Conservation (phyloP, 1,140 invertebrate species). For the Drosophila tristis region DNA sequence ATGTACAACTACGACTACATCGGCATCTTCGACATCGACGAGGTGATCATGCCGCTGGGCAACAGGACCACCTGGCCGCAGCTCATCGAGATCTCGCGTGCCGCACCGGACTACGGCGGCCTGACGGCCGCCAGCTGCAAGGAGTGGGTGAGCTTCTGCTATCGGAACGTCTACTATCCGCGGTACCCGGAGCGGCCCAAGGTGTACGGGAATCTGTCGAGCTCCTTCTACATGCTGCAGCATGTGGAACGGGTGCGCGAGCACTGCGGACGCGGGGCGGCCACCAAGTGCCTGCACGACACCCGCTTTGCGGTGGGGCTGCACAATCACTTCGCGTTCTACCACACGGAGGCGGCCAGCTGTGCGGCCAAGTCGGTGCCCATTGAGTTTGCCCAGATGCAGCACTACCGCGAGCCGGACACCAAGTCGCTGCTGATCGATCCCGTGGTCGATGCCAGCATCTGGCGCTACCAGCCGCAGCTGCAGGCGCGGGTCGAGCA, state of each 20-base stretch:
- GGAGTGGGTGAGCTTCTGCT: conserved; percentile 65
- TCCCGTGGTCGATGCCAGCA: conserved; percentile 62
- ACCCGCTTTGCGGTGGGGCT: conserved; percentile 46
- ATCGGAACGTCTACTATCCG: conserved; percentile 68
- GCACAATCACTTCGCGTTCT: conserved; percentile 71
- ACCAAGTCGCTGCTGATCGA: conserved; percentile 55
- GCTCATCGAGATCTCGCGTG: conserved; percentile 44
- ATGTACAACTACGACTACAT: conserved; percentile 91
- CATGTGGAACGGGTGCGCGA: conserved; percentile 65
- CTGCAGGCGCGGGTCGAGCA: conserved; percentile 45
- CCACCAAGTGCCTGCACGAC: conserved; percentile 69
- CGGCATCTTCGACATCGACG: conserved; percentile 90
- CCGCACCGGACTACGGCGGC: conserved; percentile 45
- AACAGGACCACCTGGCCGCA: conserved; percentile 85
- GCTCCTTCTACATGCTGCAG: conserved; percentile 76
- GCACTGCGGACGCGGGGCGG: conserved; percentile 50
- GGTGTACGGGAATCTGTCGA: conserved; percentile 55
- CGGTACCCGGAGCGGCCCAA: conserved; percentile 55
- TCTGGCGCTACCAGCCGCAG: conserved; percentile 69
- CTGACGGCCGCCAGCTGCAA: conserved; percentile 19
- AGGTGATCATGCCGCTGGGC: conserved; percentile 89
- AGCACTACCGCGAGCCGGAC: conserved; percentile 71
- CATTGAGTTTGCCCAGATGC: conserved; percentile 60
- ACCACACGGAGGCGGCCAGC: conserved; percentile 26
- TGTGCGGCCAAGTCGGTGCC: conserved; percentile 61